Base-by-base conservation (phyloP, 2,888 invertebrate genomes). In the Callyntrura guangdongensis region DNA sequence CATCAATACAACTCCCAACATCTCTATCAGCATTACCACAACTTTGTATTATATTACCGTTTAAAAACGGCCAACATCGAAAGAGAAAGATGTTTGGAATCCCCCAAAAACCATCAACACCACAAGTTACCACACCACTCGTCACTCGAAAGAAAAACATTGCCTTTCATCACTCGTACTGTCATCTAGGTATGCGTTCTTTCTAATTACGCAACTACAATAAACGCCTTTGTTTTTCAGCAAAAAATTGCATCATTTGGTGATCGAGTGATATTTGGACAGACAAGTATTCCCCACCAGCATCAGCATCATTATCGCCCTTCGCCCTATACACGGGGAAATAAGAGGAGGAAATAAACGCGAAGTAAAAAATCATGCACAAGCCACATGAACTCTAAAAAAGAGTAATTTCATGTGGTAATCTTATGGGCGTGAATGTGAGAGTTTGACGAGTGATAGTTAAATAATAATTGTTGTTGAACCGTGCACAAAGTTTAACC, bases 161-260 rank as follows among this genome's bases (percentile, higher is more conserved):
- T 6, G 36, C 6, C 36, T 36, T 36, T 36, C 36, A 36, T 36
- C 36, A 36, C 6, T 36, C 36, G 6, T 2, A 36, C 36, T 36
- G 36, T 36, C 36, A 36, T 36, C 6, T 36, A 36, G 36, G 36
- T 36, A 36, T 36, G 36, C 36, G 36, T 36, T 36, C 36, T 2
- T 36, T 2, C 36, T 36, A 36, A 36, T 36, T 36, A 36, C 36
- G 36, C 36, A 36, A 36, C 2, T 53, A 53, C n/a, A 53, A 53
- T 53, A 53, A n/a, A 53, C n/a, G 14, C 36, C 69, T 69, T 69
- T 69, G 69, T 69, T 69, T 25, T 36, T 27, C 8, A 69, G 36
- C 69, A 36, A 69, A 36, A n/a, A 27, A 69, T 36, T 36, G 36
- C 69, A 36, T 69, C 69, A 69, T 69, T 69, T 69, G 64, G 11